Evolutionary conservation across 1,140 invertebrate species (phyloP).

Genomic region (Drosophila pseudoananassae): DNA sequence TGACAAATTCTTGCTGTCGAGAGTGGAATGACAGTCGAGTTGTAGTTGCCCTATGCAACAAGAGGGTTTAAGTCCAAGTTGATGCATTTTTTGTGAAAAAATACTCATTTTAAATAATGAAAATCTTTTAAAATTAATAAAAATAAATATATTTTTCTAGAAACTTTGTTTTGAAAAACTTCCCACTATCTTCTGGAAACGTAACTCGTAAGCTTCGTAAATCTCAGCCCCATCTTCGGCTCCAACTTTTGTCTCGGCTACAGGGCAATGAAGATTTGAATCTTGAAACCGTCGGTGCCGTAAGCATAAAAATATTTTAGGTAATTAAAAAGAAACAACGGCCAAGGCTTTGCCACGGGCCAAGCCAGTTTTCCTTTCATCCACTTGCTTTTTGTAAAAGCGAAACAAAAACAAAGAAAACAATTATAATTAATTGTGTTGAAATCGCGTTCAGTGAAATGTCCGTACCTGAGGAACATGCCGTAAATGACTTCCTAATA

Average conservation of each 20-base stretch:
- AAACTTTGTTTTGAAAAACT: constrained; percentile 49
- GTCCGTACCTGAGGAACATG: constrained; percentile 34
- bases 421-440: constrained; percentile 63
- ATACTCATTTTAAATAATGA: too few relatives aligned
- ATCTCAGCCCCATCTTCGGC: constrained; percentile 21
- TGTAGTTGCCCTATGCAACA: constrained; percentile 18
- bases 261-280: constrained; percentile 50
- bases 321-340: constrained; percentile 78
- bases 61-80: neutral
- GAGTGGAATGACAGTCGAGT: constrained; percentile 48
- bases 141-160: constrained; percentile 1
- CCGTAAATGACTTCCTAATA: constrained; percentile 44
- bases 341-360: constrained; percentile 67
- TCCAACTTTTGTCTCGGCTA: constrained; percentile 1
- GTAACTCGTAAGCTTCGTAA: neutral
- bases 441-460: constrained; percentile 51
- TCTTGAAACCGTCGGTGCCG: constrained; percentile 35
- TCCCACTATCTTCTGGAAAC: constrained; percentile 57
- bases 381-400: constrained; percentile 54
- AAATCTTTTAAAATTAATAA: too few relatives aligned
- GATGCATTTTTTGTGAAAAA: neutral
- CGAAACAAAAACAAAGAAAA: constrained; percentile 8
- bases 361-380: constrained; percentile 64
- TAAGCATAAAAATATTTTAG: constrained; percentile 71
- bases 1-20: constrained; percentile 51